phyloP scores from a whole-genome alignment of 2,797 vertebrate species.

The Sarcophilus harrisii region DNA sequence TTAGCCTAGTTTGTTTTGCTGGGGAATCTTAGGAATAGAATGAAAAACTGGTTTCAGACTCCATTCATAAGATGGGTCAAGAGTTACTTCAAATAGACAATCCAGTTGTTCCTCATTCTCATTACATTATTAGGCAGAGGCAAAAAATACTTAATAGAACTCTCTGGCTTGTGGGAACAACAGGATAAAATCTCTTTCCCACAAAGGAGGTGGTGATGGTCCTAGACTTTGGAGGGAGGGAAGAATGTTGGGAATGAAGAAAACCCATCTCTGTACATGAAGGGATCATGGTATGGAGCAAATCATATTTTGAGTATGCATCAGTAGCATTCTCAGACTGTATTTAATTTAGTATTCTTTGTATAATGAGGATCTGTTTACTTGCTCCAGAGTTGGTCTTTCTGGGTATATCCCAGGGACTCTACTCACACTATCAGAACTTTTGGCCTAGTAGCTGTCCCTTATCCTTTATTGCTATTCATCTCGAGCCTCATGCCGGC shows the following conservation, averaged over 20 bases:
- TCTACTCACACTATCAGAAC: not conserved
- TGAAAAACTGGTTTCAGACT: conserved; percentile 36
- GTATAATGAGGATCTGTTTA: conserved; percentile 6
- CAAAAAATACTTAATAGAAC: conserved; percentile 19
- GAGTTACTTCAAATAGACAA: not conserved
- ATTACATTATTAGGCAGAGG: not conserved
- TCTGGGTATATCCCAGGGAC: not conserved
- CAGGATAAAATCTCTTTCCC: conserved; percentile 29
- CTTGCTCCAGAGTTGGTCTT: conserved; percentile 16
- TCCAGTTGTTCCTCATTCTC: not conserved
- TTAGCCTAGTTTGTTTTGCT: not conserved
- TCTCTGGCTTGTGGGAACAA: conserved; percentile 14
- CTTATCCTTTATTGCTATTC: not conserved
- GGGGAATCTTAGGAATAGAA: conserved; percentile 44
- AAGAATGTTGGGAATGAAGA: not conserved
- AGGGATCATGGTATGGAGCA: not conserved
- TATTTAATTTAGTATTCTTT: conserved; percentile 19
- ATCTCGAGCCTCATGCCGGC: not conserved
- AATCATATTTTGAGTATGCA: not conserved
- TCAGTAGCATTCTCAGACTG: not conserved
- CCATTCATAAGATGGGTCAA: conserved; percentile 17
- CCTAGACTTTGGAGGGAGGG: not conserved
- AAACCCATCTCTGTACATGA: not conserved
- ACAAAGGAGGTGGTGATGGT: conserved; percentile 20
- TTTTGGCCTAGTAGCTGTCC: not conserved